Base-by-base conservation (phyloP, 2,113 vertebrate species). In the Phalacrocorax carbo region DNA sequence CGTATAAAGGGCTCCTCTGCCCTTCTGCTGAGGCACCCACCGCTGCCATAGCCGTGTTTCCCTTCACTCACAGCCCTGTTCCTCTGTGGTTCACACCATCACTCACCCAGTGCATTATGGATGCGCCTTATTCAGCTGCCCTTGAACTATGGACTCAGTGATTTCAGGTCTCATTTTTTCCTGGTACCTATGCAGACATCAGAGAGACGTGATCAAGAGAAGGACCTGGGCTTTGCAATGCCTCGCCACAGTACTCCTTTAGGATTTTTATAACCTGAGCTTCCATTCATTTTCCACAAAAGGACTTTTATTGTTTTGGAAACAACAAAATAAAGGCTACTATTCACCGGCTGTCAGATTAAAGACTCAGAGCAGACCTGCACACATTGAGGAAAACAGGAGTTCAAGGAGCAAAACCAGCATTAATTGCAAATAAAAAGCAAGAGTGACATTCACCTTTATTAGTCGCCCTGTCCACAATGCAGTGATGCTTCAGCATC, bases 61-160 rank as follows among this genome's bases (percentile, higher is more conserved):
- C 42, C 26, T 16, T 26, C 66, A 5, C 36, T 34, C 62, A n/a
- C 36, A 9, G 51, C 30, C 62, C 64, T 49, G 20, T 2, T 78
- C 78, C 73, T 75, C 82, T 22, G 66, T 5, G 61, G 18, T 17
- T 66, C 62, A 11, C n/a, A 26, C 13, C 44, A 15, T 20, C 6
- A 1, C 34, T 61, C 19, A 6, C 3, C 8, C 32, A 9, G 3
- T 1, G 7, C 10, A 5, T 46, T 23, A 57, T 1, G 4, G 49
- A 29, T 14, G 13, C 0, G 2, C 23, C 2, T 36, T 23, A 12
- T 36, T 34, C 72, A 30, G 30, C 8, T 75, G 44, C 46, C 61
- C 49, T 70, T 48, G 20, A 83, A 51, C 40, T n/a, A 42, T 0
- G 11, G 42, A 29, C 58, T 51, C 34, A 75, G 5, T 25, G 38